Percentiles rank a stretch among this genome's conserved stretches.
Evolutionary conservation across 2,888 invertebrate genomes (phyloP).

Genomic region (Petrolisthes cinctipes): DNA sequence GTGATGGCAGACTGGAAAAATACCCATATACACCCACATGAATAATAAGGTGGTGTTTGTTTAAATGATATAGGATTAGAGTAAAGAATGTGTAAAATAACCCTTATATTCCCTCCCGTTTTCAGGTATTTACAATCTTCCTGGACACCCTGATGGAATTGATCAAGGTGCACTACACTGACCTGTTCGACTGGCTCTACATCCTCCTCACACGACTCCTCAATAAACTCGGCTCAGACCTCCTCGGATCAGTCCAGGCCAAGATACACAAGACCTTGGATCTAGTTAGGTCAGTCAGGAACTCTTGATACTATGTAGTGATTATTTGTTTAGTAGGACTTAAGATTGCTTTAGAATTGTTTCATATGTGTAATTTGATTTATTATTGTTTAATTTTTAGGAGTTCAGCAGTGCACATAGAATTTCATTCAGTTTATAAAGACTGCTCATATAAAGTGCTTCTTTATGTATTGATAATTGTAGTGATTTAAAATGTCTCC

Average conservation of each 20-base stretch:
- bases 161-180: conserved; percentile 85
- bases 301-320: neutral
- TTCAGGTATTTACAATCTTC: conserved; percentile 86
- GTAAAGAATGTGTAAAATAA: too few species aligned
- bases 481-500: neutral
- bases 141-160: conserved; percentile 93
- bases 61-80: too few species aligned
- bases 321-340: neutral
- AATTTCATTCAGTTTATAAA: too few species aligned
- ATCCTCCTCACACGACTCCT: conserved; percentile 88
- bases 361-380: neutral
- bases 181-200: conserved; percentile 93
- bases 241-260: conserved; percentile 89
- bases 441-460: too few species aligned
- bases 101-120: conserved; percentile 20
- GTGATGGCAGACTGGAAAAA: too few species aligned
- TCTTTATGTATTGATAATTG: too few species aligned
- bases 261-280: conserved; percentile 90
- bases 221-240: conserved; percentile 90
- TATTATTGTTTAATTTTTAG: too few species aligned
- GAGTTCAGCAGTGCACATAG: neutral
- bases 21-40: too few species aligned
- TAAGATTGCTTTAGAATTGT: neutral
- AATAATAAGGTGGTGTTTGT: too few species aligned
- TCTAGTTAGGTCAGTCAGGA: conserved; percentile 76